Conservation (phyloP, 1,140 invertebrate genomes). For the Pseudobourletiella spinata region DNA sequence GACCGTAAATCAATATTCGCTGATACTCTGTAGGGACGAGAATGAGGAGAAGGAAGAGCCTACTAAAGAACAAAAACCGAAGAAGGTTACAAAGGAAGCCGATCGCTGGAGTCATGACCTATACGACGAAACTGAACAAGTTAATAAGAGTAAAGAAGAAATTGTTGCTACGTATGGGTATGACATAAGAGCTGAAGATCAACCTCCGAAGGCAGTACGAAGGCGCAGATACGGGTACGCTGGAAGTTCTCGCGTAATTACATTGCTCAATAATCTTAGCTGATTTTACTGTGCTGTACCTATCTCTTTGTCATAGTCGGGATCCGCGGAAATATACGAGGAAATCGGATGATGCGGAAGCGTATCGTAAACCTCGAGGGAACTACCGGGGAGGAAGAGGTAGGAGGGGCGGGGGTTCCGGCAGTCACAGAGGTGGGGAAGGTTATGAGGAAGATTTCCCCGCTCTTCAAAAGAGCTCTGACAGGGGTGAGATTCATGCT, state of each 20-base stretch:
- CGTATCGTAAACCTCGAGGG: constrained; percentile 49
- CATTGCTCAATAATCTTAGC: no score
- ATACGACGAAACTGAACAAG: constrained; percentile 69
- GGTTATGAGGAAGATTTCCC: constrained; percentile 27
- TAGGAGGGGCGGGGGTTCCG: constrained; percentile 10
- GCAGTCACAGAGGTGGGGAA: constrained; percentile 5
- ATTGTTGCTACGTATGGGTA: constrained; percentile 83
- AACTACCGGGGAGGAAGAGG: constrained; percentile 21
- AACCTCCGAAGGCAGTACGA: constrained; percentile 72
- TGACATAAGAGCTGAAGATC: constrained; percentile 86
- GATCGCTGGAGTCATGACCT: constrained; percentile 83
- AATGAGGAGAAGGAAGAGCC: constrained; percentile 16
- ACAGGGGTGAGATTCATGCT: neutral
- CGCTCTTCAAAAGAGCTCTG: neutral
- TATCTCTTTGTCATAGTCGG: constrained; percentile 48
- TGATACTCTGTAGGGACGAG: constrained; percentile 19
- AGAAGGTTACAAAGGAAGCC: constrained; percentile 47
- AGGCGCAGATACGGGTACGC: constrained; percentile 71
- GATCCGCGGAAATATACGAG: constrained; percentile 83
- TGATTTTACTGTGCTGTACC: no score
- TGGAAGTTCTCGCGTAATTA: no score
- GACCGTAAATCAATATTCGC: no score
- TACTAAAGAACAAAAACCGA: constrained; percentile 28
- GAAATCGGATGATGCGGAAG: constrained; percentile 85
- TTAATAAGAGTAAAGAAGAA: constrained; percentile 79